Evolutionary conservation across 2,888 invertebrate genomes (phyloP), one percentile per base, ranked within the genome.

Genomic region (Volucella inanis): DNA sequence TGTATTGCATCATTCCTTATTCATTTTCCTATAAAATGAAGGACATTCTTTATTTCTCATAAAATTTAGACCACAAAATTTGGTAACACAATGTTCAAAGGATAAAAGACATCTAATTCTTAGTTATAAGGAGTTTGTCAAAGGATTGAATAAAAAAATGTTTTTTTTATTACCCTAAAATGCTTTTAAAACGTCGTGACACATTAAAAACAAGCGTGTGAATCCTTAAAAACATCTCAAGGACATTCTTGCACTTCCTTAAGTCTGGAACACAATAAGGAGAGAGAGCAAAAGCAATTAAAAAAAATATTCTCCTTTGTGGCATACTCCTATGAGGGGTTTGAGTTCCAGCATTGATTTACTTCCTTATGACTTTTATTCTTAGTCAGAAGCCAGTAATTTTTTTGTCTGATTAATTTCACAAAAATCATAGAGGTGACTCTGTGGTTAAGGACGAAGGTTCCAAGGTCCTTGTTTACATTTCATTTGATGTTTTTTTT

Each of bases 401-500:
- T n/a, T 47, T 55, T 62, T 70, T 62, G 47, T 12, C 70, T 77
- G 70, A 77, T 77, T 55, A 77, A 62, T 39, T 62, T 41, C 47
- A 77, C 70, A 55, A 70, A 62, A 68, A 54, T 47, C 31, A 18
- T 10, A 57, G 22, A 70, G 61, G 47, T 45, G 18, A 43, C 43
- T 47, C 61, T 54, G 70, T 41, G 47, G 62, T 65, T 62, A 38
- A 59, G 12, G 18, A 68, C 54, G 61, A 72, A 59, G 72, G 64
- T 65, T 61, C 65, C 47, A 54, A 72, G 79, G 59, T 65, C 65
- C 15, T 79, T 79, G 72, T 79, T 79, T 79, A 72, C 72, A 72
- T 79, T 65, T 79, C 43, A 52, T 59, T 76, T 39, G 45, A 49
- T 45, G 43, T 57, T 22, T 67, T 67, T 54, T 55, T 64, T 38